Evolutionary conservation across 2,113 vertebrate species (phyloP), one percentile per base, ranked within the genome.

Genomic region (Oryzias melastigma): DNA sequence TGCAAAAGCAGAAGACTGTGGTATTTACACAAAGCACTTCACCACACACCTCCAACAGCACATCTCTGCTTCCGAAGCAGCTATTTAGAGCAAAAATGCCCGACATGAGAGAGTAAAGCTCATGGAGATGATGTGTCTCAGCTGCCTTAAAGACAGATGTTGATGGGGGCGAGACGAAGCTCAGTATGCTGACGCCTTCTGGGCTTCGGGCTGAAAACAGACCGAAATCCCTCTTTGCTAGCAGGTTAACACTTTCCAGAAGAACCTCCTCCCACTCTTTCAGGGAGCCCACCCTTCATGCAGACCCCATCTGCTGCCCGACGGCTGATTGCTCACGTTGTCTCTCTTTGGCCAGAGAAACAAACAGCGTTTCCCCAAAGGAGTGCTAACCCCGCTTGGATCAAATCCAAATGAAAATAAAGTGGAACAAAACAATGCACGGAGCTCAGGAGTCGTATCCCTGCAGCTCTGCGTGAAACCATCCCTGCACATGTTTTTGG

Each of bases 101-200:
- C 90, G 92, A 91, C 87, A 90, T 88, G 4, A 62, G 81, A 59
- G 58, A 17, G 41, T 80, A 79, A 88, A 77, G 51, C 53, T 15
- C 72, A 73, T 80, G 83, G 82, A 85, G 87, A 91, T 87, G 88
- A 90, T 92, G 91, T 91, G 91, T 90, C 87, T 86, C 85, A 82
- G 77, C 77, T 86, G 58, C 82, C 90, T 85, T 35, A 86, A 92
- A 92, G 89, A 92, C 88, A 92, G 88, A 92, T 92, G 88, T 88
- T 90, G 75, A 89, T 54, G 75, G 87, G 88, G 29, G 29, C 2
- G 25, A 71, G 93, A 91, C 82, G 81, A 88, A 91, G 85, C 85
- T 67, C 89, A 88, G 92, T 78, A 88, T 92, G 85, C 92, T 87
- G 76, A 76, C 58, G 88, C 89, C 93, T 93, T 85, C 90, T 93